Evolutionary conservation across 2,797 vertebrate genomes (phyloP).

Genomic region (Lepilemur septentrionalis): DNA sequence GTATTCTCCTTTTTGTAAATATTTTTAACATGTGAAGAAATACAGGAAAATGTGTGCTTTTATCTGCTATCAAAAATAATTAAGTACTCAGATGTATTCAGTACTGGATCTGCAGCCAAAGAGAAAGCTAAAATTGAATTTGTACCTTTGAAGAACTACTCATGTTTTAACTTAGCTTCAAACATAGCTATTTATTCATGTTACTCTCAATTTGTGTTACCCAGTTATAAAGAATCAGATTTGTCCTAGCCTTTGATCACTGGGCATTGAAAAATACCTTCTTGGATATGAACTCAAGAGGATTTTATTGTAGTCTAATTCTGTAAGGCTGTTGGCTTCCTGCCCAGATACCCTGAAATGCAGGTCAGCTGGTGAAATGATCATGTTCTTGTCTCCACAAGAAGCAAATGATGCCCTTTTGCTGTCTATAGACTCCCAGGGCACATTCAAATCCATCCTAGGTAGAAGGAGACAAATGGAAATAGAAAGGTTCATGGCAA

Average conservation of each 20-base stretch:
- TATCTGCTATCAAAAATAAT: conserved; percentile 39
- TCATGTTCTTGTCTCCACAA: conserved; percentile 12
- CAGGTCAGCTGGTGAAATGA: conserved; percentile 41
- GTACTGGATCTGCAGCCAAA: not conserved
- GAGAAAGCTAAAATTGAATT: not conserved
- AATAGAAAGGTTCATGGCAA: conserved; percentile 22
- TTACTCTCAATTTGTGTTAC: conserved; percentile 36
- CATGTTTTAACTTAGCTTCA: not conserved
- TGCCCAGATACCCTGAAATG: conserved; percentile 37
- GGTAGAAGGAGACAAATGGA: conserved; percentile 41
- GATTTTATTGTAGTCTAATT: conserved; percentile 20
- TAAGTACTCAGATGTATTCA: conserved; percentile 15
- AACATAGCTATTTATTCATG: conserved; percentile 47
- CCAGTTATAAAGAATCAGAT: conserved; percentile 30
- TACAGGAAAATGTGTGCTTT: not conserved
- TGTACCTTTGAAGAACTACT: not conserved
- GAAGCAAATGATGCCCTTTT: conserved; percentile 25
- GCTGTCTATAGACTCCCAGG: not conserved
- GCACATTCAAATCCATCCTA: not conserved
- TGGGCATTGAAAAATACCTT: conserved; percentile 30
- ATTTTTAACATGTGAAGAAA: not conserved
- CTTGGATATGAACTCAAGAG: conserved; percentile 37
- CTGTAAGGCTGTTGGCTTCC: conserved; percentile 33
- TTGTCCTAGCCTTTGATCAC: conserved; percentile 14
- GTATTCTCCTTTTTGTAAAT: not conserved